A percentile compares a stretch with the other conserved stretches of the same genome.
phyloP scores from a whole-genome alignment of 1,140 invertebrate genomes.

The Formica exsecta region DNA sequence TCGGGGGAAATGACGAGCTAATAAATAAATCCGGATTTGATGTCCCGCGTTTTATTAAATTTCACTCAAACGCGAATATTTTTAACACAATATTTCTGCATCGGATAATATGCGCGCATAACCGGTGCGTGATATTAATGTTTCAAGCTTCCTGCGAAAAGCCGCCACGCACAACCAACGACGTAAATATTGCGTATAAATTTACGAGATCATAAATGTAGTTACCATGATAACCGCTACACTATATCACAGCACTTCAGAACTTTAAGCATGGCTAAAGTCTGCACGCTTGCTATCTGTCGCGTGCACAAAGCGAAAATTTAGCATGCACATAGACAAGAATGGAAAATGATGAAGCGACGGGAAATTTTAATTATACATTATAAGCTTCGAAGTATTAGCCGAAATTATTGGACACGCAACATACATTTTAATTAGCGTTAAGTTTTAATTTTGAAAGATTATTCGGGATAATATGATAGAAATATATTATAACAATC shows the following conservation, averaged over 20 bases:
- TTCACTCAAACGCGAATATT: conserved; percentile 13
- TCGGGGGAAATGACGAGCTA: background rate
- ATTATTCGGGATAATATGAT: background rate
- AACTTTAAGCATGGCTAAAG: conserved; percentile 42
- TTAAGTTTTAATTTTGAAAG: background rate
- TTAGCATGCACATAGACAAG: background rate
- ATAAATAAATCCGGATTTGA: conserved; percentile 38
- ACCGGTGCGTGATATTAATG: conserved; percentile 44
- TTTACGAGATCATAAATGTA: conserved; percentile 29
- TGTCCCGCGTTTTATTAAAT: conserved; percentile 49
- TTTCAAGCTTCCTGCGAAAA: conserved; percentile 32
- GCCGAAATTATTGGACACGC: conserved; percentile 31
- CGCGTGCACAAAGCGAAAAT: conserved; percentile 25
- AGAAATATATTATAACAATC: background rate
- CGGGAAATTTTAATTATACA: conserved; percentile 47
- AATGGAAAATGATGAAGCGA: background rate
- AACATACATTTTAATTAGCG: background rate
- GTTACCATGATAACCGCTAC: conserved; percentile 16
- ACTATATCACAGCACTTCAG: conserved; percentile 16
- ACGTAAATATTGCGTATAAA: conserved; percentile 51
- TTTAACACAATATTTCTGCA: conserved; percentile 42
- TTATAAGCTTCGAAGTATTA: conserved; percentile 47
- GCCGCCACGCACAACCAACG: background rate
- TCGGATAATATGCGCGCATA: conserved; percentile 24
- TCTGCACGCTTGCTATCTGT: conserved; percentile 4